Percentiles rank a stretch among this genome's conserved stretches.
phyloP scores from a whole-genome alignment of 2,888 invertebrate species.

The Prosapia bicincta region DNA sequence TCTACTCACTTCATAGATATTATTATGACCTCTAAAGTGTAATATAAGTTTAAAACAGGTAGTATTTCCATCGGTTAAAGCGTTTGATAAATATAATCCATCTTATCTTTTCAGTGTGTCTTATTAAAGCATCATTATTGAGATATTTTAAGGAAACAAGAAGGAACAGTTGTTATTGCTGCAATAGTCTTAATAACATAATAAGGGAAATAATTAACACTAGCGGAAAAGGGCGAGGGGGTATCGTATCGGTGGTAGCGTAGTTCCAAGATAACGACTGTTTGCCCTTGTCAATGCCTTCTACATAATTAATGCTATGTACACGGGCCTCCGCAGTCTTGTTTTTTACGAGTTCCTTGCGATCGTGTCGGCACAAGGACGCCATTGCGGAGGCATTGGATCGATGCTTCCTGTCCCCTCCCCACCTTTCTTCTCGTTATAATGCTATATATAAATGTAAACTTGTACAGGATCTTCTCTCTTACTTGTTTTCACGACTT shows the following conservation, averaged over 20 bases:
- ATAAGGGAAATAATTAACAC: background rate
- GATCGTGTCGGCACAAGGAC: background rate
- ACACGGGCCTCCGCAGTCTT: slow-evolving; percentile 2
- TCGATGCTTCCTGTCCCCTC: background rate
- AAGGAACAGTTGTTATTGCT: background rate
- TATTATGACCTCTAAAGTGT: too few relatives aligned
- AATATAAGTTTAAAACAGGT: too few relatives aligned
- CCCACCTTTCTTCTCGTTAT: background rate
- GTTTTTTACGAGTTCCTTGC: slow-evolving; percentile 2
- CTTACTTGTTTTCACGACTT: background rate
- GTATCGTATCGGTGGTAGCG: background rate
- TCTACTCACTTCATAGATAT: too few relatives aligned
- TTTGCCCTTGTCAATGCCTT: background rate
- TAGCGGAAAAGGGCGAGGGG: background rate
- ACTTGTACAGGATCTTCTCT: background rate
- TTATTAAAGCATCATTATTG: background rate
- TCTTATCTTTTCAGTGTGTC: too few relatives aligned
- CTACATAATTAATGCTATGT: slow-evolving; percentile 2
- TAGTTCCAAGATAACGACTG: background rate
- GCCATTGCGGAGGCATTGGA: background rate
- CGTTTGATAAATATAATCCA: too few relatives aligned
- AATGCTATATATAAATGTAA: background rate
- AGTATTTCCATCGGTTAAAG: too few relatives aligned
- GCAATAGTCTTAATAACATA: background rate
- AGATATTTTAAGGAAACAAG: background rate